Percentiles rank a stretch among this genome's conserved stretches.
Conservation (phyloP, 2,888 invertebrate genomes). For the Stenotaenia linearis region DNA sequence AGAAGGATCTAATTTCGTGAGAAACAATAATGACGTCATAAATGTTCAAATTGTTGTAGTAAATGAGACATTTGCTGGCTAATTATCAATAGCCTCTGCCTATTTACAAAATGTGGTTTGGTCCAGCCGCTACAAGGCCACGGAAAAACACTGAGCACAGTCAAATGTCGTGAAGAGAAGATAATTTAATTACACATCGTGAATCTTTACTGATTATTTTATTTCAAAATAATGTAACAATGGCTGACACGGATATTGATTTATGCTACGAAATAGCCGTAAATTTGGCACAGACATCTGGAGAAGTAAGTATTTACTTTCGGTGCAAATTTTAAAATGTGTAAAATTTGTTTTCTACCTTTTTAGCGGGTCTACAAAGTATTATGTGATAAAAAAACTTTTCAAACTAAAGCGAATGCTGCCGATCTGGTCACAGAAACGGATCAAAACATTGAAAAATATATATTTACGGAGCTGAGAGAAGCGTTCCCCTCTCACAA, state of each 20-base stretch:
- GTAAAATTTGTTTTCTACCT: too few relatives aligned
- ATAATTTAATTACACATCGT: too few relatives aligned
- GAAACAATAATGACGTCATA: background rate
- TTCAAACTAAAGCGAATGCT: background rate
- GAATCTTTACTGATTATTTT: too few relatives aligned
- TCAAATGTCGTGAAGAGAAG: too few relatives aligned
- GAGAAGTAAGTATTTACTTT: conserved; percentile 5
- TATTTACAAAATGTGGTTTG: too few relatives aligned
- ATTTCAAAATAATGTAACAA: background rate
- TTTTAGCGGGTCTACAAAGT: background rate
- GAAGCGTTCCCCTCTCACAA: background rate
- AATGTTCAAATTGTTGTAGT: background rate
- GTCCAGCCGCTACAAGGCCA: too few relatives aligned
- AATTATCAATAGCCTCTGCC: too few relatives aligned
- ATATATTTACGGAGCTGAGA: background rate
- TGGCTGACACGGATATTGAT: background rate
- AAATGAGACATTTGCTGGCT: background rate
- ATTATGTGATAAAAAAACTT: background rate
- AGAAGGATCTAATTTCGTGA: background rate
- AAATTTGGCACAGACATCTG: background rate
- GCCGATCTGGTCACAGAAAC: conserved; percentile 8
- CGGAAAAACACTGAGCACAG: too few relatives aligned
- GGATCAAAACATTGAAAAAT: background rate
- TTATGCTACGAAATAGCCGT: background rate
- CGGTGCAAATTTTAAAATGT: too few relatives aligned